Evolutionary conservation across 2,797 vertebrate species (phyloP), one percentile per base, ranked within the genome.

Genomic region (Sphenopsis melanotis): DNA sequence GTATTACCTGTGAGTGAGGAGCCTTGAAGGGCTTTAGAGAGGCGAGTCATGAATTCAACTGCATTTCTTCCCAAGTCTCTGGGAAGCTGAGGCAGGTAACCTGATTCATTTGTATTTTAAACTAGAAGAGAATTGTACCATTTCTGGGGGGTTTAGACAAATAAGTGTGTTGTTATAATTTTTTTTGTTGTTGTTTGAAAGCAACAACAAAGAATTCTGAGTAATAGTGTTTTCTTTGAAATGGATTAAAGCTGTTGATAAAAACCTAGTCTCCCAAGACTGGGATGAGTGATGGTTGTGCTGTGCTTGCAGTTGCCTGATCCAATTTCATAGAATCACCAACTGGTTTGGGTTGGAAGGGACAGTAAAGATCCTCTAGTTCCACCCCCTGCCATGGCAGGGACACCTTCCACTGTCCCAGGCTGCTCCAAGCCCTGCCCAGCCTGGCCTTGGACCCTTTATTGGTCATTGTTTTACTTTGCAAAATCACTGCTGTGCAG

Each of bases 1-100:
- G 23, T 44, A 2, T 55, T 64, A 90, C 91, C 85, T 94, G 80
- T 17, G 87, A 89, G 92, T 63, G 77, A n/a, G 83, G 83, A 94
- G 60, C 88, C 83, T 93, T 80, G 80, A 88, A 94, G 83, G 85
- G 20, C 24, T 2, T 88, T 70, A n/a, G 44, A 26, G 80, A 69
- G 50, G 36, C 0, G 0, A 66, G 46, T 36, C 27, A 12, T 3
- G 44, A 78, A 64, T 76, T 66, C 32, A 46, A 4, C 66, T 85
- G 69, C 15, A 14, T 83, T 92, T 69, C 74, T 74, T 76, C 50
- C 41, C 44, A 55, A 39, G 24, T 81, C 39, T 79, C 52, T n/a
- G 50, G 41, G 44, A 61, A 49, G 63, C 26, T 44, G 49, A 16
- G 41, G 37, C 22, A 36, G 57, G 27, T 30, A 57, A 70, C 15